These are phyloP conservation scores for Dolichallabes microphthalmus DNA, from an alignment of 2,113 vertebrate genomes.

Conservation along the genomic window DNA sequence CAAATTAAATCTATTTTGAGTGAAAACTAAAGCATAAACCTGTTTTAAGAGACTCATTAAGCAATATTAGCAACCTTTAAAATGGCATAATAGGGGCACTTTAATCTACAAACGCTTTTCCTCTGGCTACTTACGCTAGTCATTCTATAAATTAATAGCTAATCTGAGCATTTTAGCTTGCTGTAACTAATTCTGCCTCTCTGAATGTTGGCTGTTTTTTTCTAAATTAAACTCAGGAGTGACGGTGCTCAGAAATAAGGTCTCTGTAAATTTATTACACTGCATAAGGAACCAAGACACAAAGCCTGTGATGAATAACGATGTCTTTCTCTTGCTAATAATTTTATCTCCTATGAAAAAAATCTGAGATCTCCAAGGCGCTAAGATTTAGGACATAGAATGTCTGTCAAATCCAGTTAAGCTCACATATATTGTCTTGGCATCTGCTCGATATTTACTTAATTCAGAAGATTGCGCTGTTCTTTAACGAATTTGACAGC, in stretches of 20 bases:
- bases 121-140: no score
- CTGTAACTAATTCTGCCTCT: constrained; percentile 16
- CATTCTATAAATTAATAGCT: neutral
- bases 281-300: neutral
- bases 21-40: no score
- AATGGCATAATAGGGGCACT: no score
- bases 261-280: constrained; percentile 31
- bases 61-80: no score
- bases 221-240: neutral
- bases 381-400: neutral
- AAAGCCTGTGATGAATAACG: neutral
- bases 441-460: constrained; percentile 10
- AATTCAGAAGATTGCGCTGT: constrained; percentile 1
- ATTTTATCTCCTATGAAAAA: neutral
- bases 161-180: neutral
- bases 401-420: constrained; percentile 38
- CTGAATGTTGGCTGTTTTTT: neutral
- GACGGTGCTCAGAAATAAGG: constrained; percentile 22
- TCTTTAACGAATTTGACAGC: constrained; percentile 26
- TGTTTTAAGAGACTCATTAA: no score
- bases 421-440: neutral
- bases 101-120: no score
- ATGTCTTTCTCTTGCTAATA: neutral
- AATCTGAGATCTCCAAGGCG: constrained; percentile 3
- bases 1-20: no score